Evolutionary conservation across 2,797 vertebrate species (phyloP), one percentile per base, ranked within the genome.

Genomic region (Alauda arvensis): DNA sequence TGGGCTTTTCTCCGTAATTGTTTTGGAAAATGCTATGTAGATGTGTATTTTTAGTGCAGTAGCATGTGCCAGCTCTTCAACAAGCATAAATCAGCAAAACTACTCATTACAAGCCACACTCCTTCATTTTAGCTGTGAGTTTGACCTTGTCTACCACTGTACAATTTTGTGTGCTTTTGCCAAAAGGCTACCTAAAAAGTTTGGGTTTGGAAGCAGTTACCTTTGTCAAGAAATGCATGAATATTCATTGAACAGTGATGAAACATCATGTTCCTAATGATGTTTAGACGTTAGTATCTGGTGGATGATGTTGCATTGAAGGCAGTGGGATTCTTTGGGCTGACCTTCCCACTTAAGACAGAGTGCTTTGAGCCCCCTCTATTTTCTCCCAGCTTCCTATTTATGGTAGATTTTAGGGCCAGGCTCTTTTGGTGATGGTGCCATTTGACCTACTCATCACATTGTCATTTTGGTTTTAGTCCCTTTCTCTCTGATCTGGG

Each of bases 11-110:
- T 81, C 74, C 3, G 3, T 83, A 83, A 77, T 48, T 91, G 77
- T 76, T 92, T 94, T 76, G 79, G 71, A 61, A 88, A 83, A 70
- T 77, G 53, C 33, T 71, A 26, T 17, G 42, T 66, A 46, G 75
- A 76, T 29, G 13, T 37, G 13, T 94, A 81, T 95, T 93, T 94
- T 91, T 90, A 90, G 79, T 42, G 51, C 34, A 81, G 37, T 18
- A 78, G 46, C 33, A 51, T 3, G 31, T 83, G 77, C 82, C 84
- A 93, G 63, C 49, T 77, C 60, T 56, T 90, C 60, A 78, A 52
- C 25, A 55, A 83, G 33, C 4, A 0, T 81, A 81, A 85, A 91
- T 89, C 67, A 70, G 33, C 28, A 26, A 45, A 76, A 67, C 34
- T 53, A 26, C 34, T 87, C 18, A n/a, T 80, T 79, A 40, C 39